Evolutionary conservation across 2,888 invertebrate genomes (phyloP).

Genomic region (Bruchidius siliquastri): DNA sequence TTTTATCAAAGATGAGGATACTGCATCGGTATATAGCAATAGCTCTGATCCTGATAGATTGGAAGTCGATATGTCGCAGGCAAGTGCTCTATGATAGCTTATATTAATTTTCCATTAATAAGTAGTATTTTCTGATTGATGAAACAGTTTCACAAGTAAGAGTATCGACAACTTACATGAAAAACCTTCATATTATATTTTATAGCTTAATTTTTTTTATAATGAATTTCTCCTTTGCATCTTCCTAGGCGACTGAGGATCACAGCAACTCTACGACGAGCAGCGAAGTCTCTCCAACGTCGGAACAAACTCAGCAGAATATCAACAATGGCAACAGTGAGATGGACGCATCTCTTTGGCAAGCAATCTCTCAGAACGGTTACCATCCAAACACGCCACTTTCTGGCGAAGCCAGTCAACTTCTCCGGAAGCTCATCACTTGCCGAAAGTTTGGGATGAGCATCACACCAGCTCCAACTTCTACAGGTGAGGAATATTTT

Average conservation of each 20-base stretch:
- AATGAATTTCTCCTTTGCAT: no score
- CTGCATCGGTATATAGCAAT: constrained; percentile 55
- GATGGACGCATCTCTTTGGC: constrained; percentile 49
- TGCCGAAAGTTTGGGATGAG: constrained; percentile 68
- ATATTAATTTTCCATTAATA: no score
- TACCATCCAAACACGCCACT: constrained; percentile 37
- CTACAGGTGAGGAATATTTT: constrained; percentile 27
- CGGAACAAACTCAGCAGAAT: constrained; percentile 29
- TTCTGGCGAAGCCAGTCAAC: constrained; percentile 69
- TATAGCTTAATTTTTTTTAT: no score
- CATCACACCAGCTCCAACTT: constrained; percentile 50
- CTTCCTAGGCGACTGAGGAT: constrained; percentile 40
- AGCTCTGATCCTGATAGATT: constrained; percentile 71
- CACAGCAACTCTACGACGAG: constrained; percentile 43
- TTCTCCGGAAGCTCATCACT: constrained; percentile 70
- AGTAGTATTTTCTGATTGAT: no score
- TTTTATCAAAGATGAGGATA: constrained; percentile 42
- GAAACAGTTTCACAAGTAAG: no score
- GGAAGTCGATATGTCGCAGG: constrained; percentile 64
- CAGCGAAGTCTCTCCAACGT: constrained; percentile 40
- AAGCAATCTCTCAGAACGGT: constrained; percentile 58
- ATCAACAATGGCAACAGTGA: constrained; percentile 42
- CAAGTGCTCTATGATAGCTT: no score
- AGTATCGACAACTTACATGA: no score
- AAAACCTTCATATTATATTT: no score